Evolutionary conservation across 2,797 vertebrate genomes (phyloP).

Genomic region (Sus cebifrons): DNA sequence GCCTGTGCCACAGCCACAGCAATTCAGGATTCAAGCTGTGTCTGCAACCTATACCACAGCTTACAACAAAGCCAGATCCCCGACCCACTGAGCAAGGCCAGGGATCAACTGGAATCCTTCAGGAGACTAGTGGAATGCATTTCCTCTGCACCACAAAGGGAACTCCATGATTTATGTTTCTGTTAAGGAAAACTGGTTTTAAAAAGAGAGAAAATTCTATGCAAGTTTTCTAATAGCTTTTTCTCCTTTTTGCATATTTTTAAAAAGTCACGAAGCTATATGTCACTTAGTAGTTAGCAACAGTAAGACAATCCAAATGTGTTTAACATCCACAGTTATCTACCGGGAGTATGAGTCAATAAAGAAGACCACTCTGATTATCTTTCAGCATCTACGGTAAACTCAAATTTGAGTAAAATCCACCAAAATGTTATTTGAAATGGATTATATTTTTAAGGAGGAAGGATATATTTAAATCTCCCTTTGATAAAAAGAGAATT

Average conservation of each 20-base stretch:
- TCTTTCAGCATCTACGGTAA: neutral
- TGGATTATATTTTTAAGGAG: constrained; percentile 10
- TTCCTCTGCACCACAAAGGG: too few relatives aligned
- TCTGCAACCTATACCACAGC: too few relatives aligned
- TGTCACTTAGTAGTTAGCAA: constrained; percentile 5
- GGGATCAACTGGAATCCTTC: too few relatives aligned
- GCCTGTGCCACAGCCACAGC: too few relatives aligned
- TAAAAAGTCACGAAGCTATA: neutral
- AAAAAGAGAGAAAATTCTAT: constrained; percentile 12
- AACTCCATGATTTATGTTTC: neutral
- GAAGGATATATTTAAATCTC: constrained; percentile 30
- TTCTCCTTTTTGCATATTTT: neutral
- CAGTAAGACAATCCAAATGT: neutral
- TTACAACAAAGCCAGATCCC: too few relatives aligned
- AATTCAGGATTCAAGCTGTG: too few relatives aligned
- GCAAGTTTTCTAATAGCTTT: neutral
- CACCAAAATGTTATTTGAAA: constrained; percentile 25
- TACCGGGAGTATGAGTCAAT: neutral
- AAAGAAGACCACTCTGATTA: neutral
- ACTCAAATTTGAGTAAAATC: constrained; percentile 14
- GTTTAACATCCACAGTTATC: neutral
- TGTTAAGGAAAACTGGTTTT: constrained; percentile 31
- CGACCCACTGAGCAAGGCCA: too few relatives aligned
- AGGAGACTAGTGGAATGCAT: too few relatives aligned
- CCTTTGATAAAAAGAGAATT: neutral